Evolutionary conservation across 2,888 invertebrate genomes (phyloP).

Genomic region (Cistogaster globosa): DNA sequence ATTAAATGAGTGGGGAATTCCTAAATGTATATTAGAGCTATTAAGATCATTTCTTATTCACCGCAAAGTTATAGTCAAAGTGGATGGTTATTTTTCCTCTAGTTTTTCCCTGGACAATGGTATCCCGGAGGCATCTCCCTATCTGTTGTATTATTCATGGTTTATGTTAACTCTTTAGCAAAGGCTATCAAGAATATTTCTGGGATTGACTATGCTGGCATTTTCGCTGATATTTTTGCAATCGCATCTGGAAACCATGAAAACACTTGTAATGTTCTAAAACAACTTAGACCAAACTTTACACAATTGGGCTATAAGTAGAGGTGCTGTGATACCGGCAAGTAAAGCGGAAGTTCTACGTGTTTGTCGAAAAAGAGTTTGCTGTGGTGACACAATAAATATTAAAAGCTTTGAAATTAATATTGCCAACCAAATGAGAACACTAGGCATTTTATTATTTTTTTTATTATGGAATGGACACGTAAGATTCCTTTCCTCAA

Average conservation of each 20-base stretch:
- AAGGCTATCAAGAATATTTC: too few relatives aligned
- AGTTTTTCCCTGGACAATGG: background rate
- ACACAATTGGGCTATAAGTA: background rate
- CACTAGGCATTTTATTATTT: background rate
- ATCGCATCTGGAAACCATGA: too few relatives aligned
- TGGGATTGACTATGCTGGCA: too few relatives aligned
- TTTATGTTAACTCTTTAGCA: too few relatives aligned
- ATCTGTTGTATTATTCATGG: too few relatives aligned
- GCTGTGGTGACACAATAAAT: background rate
- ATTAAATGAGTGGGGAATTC: constrained; percentile 20
- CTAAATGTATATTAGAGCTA: background rate
- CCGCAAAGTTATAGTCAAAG: background rate
- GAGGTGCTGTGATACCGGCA: constrained; percentile 8
- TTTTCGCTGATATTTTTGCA: too few relatives aligned
- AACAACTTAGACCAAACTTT: background rate
- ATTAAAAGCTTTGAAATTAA: constrained; percentile 2
- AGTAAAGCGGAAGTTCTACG: constrained; percentile 9
- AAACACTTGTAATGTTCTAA: background rate
- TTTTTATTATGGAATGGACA: too few relatives aligned
- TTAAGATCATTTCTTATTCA: background rate
- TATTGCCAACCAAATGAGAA: constrained; percentile 6
- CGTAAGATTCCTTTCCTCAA: too few relatives aligned
- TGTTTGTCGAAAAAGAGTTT: background rate
- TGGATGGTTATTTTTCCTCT: constrained; percentile 2
- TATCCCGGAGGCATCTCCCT: constrained; percentile 17